phyloP scores from a whole-genome alignment of 2,797 vertebrate species.

The Hydrocynus forskahlii region DNA sequence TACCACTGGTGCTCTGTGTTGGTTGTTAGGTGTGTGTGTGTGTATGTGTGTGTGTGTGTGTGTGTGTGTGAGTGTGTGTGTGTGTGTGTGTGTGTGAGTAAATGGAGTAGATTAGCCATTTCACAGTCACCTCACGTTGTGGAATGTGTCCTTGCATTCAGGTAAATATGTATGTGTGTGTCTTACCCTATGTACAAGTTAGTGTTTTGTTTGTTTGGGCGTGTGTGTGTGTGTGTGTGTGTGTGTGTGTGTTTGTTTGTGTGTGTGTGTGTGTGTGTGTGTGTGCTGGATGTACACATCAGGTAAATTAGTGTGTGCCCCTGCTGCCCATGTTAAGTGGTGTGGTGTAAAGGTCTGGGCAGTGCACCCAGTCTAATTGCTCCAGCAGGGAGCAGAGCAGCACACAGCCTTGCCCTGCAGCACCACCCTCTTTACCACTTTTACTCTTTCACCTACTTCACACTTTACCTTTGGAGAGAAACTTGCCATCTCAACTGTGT shows the following conservation, averaged over 20 bases:
- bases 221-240: constrained; percentile 4
- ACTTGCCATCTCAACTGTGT: background rate
- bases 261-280: background rate
- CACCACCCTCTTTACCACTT: constrained; percentile 1
- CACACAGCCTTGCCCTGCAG: background rate
- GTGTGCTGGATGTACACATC: background rate
- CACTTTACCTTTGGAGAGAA: background rate
- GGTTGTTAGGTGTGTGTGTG: background rate
- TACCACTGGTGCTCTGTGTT: background rate
- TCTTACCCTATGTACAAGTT: background rate
- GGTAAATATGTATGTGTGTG: constrained; percentile 4
- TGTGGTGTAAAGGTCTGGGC: background rate
- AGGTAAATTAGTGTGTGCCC: background rate
- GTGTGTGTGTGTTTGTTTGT: background rate
- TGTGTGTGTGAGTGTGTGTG: too few species aligned
- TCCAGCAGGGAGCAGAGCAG: constrained; percentile 10
- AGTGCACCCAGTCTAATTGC: constrained; percentile 9
- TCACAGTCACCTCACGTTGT: constrained; percentile 1
- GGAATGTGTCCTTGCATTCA: constrained; percentile 15
- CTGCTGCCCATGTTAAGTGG: background rate
- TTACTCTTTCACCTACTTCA: constrained; percentile 9
- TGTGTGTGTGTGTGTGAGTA: too few species aligned
- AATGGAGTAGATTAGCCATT: background rate
- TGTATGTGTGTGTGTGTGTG: too few species aligned
- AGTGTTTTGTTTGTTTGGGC: background rate